Percentiles rank a stretch among this genome's conserved stretches.
Conservation (phyloP, 2,888 invertebrate species). For the Tinea pellionella region DNA sequence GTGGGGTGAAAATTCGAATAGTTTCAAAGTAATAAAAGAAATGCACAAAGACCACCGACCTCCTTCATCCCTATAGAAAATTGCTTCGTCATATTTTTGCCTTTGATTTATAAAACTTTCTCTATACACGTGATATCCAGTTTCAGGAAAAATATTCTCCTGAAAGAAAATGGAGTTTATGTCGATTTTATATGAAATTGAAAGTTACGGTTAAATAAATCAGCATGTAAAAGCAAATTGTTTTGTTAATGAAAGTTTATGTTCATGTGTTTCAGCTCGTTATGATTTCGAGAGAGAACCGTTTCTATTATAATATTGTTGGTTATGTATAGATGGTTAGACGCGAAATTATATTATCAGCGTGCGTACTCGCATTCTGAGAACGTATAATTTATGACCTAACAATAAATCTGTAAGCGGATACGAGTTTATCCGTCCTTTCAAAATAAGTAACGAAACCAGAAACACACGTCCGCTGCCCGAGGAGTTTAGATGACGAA, state of each 20-base stretch:
- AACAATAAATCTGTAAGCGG: constrained; percentile 50
- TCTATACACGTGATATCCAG: constrained; percentile 13
- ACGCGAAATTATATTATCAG: neutral
- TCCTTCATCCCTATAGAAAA: neutral
- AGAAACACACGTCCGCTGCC: constrained; percentile 32
- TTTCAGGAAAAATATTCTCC: neutral
- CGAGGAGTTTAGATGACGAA: constrained; percentile 52
- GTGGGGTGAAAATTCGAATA: constrained; percentile 44
- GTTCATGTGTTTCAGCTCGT: too few species aligned
- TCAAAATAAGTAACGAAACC: constrained; percentile 39
- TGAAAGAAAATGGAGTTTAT: neutral
- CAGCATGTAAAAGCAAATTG: too few species aligned
- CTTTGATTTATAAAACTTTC: neutral
- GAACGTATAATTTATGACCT: constrained; percentile 37
- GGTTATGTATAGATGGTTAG: neutral
- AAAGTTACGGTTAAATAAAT: too few species aligned
- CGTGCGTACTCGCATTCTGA: neutral
- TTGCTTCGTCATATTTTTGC: neutral
- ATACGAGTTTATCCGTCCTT: constrained; percentile 51
- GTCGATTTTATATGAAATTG: too few species aligned
- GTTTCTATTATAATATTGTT: neutral
- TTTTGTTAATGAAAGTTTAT: too few species aligned
- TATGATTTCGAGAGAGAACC: too few species aligned
- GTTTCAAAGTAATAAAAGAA: constrained; percentile 28
- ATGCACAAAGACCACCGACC: neutral